Percentiles rank a stretch among this genome's conserved stretches.
phyloP scores from a whole-genome alignment of 2,888 invertebrate species.

The Eurytoma adleriae region DNA sequence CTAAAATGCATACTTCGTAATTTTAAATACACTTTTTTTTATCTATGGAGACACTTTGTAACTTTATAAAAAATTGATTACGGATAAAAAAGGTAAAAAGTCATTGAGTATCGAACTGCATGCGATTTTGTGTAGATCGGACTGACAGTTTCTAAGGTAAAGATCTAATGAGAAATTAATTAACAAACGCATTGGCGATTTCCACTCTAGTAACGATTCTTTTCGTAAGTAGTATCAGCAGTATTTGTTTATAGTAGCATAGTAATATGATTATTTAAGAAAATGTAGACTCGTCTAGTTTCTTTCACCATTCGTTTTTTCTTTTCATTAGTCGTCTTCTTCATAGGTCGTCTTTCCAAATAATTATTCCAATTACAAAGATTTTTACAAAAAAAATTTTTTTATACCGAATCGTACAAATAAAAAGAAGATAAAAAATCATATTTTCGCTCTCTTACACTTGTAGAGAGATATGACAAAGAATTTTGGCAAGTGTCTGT shows the following conservation, averaged over 20 bases:
- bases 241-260: conserved; percentile 61
- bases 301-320: conserved; percentile 54
- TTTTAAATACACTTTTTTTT: not conserved
- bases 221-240: conserved; percentile 59
- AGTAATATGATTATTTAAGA: conserved; percentile 68
- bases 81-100: not conserved
- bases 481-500: conserved; percentile 54
- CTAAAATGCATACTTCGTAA: too few species aligned
- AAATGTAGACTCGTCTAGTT: conserved; percentile 62
- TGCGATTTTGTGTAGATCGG: conserved; percentile 13
- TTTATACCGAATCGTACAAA: not conserved
- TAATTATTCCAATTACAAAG: not conserved
- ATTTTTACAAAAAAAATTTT: not conserved
- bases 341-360: not conserved
- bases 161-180: not conserved
- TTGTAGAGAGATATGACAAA: not conserved
- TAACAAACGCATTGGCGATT: conserved; percentile 13
- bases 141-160: not conserved
- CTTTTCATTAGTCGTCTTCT: conserved; percentile 41
- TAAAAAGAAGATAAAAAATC: not conserved
- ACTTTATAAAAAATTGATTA: too few species aligned
- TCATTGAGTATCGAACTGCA: conserved; percentile 39
- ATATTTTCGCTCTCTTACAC: not conserved
- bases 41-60: not conserved
- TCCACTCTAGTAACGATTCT: conserved; percentile 51